Conservation (phyloP, 2,113 vertebrate species). For the Monopterus albus region DNA sequence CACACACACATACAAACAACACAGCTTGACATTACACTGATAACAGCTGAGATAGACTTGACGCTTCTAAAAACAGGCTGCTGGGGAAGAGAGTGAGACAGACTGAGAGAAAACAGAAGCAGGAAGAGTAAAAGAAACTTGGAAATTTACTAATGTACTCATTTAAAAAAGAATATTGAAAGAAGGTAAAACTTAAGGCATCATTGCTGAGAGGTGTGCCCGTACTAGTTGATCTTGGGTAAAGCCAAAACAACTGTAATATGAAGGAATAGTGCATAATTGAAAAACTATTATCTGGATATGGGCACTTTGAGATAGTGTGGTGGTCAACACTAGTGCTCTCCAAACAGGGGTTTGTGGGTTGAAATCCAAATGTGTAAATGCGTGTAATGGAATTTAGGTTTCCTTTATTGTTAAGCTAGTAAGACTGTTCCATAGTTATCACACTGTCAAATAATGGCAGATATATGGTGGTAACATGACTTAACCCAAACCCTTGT, state of each 20-base stretch:
- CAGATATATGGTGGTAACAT: too few species aligned
- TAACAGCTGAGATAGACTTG: slow-evolving; percentile 76
- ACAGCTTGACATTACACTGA: slow-evolving; percentile 72
- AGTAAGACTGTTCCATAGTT: too few species aligned
- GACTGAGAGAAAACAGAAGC: slow-evolving; percentile 40
- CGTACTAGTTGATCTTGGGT: not conserved
- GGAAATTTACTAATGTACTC: too few species aligned
- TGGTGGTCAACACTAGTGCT: too few species aligned
- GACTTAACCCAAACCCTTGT: too few species aligned
- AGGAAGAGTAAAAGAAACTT: slow-evolving; percentile 8
- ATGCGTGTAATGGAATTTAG: too few species aligned
- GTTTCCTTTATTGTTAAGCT: too few species aligned
- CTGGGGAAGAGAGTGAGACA: slow-evolving; percentile 15
- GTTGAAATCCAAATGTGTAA: too few species aligned
- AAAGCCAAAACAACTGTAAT: slow-evolving; percentile 7
- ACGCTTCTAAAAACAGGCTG: slow-evolving; percentile 74
- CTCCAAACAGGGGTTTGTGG: too few species aligned
- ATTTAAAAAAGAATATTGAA: not conserved
- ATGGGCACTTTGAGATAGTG: too few species aligned
- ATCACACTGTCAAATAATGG: too few species aligned
- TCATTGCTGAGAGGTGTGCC: too few species aligned
- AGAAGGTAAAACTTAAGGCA: not conserved
- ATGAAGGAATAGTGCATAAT: not conserved
- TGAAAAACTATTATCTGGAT: not conserved
- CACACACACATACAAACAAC: slow-evolving; percentile 74